Evolutionary conservation across 1,140 invertebrate species (phyloP), one percentile per base, ranked within the genome.

Genomic region (Cherax quadricarinatus): DNA sequence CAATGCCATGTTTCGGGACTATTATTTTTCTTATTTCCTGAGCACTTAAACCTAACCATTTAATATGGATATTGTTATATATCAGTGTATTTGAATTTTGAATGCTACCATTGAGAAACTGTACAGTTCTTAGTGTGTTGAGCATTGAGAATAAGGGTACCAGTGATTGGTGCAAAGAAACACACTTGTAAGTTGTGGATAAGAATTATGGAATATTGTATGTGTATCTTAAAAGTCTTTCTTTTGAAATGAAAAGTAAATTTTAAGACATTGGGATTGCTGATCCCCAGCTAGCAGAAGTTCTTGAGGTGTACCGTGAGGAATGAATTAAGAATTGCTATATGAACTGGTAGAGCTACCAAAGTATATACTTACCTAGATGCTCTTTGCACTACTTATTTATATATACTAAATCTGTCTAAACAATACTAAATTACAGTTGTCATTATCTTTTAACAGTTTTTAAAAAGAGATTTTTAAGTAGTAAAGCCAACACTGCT

Each of bases 161-260:
- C 83, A 70, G 62, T 86, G 83, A 86, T 86, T 84, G 83, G 83
- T 86, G 83, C 83, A 86, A 66, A 86, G 83, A 86, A 86, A 86
- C 83, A 86, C 83, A 86, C 83, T 86, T 73, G 57, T 86, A 48
- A 70, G 48, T 81, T 49, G 16, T 48, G 62, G 57, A 60, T 70
- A 70, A 73, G 83, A 75, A 75, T 75, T 75, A 30, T 30, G 24
- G n/a, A 75, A 75, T 75, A 30, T 30, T 75, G 70, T 75, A 30
- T 48, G 3, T 70, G 3, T 84, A 51, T 84, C 30, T 24, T 84
- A 9, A 24, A 21, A 49, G 41, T 66, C 24, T 75, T 75, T 75
- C 70, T 30, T 30, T 75, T 75, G 70, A 75, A 57, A 24, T 83
- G 81, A 83, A 83, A 83, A 48, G 81, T 83, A 57, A 10, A 51